A percentile compares a stretch with the other conserved stretches of the same genome.
These are phyloP conservation scores for Peromyscus melanophrys DNA, from an alignment of 2,797 vertebrate genomes.

Conservation along the genomic window DNA sequence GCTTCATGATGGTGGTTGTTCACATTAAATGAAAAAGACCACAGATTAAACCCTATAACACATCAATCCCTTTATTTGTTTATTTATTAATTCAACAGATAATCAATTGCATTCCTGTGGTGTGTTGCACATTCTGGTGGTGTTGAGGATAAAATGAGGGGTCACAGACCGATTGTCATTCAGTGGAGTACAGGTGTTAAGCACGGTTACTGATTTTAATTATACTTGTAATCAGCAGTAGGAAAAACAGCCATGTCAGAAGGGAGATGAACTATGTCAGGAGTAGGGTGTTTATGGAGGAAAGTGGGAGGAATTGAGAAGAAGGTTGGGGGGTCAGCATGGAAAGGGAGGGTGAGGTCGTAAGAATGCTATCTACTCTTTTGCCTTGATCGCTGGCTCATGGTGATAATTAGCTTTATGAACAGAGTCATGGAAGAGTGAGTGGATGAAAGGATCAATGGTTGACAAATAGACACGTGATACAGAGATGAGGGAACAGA, in stretches of 20 bases:
- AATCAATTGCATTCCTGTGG: neutral
- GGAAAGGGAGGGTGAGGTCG: neutral
- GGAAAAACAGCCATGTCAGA: neutral
- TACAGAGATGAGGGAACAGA: no score
- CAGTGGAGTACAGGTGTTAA: neutral
- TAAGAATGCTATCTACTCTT: neutral
- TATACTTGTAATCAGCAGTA: neutral
- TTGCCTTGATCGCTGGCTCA: neutral
- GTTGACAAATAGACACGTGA: neutral
- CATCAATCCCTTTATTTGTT: neutral
- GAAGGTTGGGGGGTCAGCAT: neutral
- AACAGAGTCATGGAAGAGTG: neutral
- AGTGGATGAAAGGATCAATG: neutral
- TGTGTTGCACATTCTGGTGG: neutral
- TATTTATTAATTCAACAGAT: neutral
- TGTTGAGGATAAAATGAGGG: neutral
- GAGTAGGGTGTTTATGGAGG: neutral
- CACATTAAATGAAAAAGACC: neutral
- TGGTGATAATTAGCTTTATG: neutral
- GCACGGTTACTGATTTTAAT: neutral
- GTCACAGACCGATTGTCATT: neutral
- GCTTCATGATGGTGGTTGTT: neutral
- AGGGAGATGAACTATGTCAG: neutral
- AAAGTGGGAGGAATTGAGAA: constrained; percentile 19
- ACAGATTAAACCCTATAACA: neutral